phyloP scores from a whole-genome alignment of 1,140 invertebrate species.

The Drosophila quadrilineata region DNA sequence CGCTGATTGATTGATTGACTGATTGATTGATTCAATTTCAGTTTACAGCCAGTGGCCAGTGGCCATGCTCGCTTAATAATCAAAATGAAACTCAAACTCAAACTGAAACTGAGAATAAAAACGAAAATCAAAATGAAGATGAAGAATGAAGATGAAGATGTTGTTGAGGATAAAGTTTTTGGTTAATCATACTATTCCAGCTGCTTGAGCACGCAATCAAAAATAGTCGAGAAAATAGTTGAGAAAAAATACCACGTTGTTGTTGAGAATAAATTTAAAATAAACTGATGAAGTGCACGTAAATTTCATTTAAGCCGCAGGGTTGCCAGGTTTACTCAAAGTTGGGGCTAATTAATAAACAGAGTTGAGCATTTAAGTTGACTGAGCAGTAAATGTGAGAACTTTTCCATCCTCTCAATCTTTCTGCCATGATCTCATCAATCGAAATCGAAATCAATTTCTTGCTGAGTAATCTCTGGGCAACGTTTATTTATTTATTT shows the following conservation, averaged over 20 bases:
- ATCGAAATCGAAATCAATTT: neutral
- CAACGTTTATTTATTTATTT: too few relatives aligned
- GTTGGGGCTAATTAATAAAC: slow-evolving; percentile 54
- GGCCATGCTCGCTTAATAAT: too few relatives aligned
- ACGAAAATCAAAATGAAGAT: too few relatives aligned
- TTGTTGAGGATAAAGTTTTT: too few relatives aligned
- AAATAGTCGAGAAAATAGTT: slow-evolving; percentile 3
- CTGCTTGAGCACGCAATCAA: slow-evolving; percentile 41
- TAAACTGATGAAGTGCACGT: slow-evolving; percentile 6
- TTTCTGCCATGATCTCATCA: slow-evolving; percentile 20
- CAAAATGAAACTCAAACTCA: too few relatives aligned
- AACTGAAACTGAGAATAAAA: too few relatives aligned
- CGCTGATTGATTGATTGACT: slow-evolving; percentile 53
- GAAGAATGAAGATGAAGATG: neutral
- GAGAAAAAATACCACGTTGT: neutral
- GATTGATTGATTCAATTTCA: slow-evolving; percentile 54
- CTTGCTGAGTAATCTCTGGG: too few relatives aligned
- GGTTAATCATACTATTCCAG: slow-evolving; percentile 33
- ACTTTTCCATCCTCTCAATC: too few relatives aligned
- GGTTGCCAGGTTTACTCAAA: slow-evolving; percentile 50
- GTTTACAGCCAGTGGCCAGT: slow-evolving; percentile 21
- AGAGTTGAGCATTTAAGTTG: slow-evolving; percentile 17
- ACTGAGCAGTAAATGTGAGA: too few relatives aligned
- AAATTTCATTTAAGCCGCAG: slow-evolving; percentile 34
- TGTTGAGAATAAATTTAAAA: neutral